A percentile compares a stretch with the other conserved stretches of the same genome.
phyloP scores from a whole-genome alignment of 2,888 invertebrate genomes.

The Erebia epiphron region DNA sequence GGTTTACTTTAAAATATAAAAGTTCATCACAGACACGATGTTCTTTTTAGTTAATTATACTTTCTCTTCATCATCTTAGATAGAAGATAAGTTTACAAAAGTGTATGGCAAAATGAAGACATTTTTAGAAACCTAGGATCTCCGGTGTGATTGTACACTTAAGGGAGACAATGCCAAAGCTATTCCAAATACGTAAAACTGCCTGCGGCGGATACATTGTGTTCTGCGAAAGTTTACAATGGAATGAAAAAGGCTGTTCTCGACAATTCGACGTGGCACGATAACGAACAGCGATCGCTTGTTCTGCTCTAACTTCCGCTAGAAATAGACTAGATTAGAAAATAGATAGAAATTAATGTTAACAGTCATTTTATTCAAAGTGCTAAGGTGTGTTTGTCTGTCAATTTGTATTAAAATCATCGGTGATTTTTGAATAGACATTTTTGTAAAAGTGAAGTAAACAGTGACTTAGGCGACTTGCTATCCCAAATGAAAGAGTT shows the following conservation, averaged over 20 bases:
- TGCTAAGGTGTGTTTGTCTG: too few species aligned
- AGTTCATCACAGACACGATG: too few species aligned
- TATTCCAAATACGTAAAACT: constrained; percentile 3
- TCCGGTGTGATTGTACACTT: neutral
- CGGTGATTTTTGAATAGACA: too few species aligned
- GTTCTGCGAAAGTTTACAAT: constrained; percentile 3
- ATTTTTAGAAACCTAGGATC: neutral
- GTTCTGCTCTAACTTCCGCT: neutral
- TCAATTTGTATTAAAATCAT: too few species aligned
- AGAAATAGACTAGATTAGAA: neutral
- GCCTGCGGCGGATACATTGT: neutral
- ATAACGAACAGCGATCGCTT: neutral
- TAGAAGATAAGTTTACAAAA: too few species aligned
- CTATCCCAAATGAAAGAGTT: too few species aligned
- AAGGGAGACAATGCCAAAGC: neutral
- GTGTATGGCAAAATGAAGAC: neutral
- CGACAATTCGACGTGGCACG: neutral
- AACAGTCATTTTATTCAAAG: neutral
- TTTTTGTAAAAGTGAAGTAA: too few species aligned
- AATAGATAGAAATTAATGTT: neutral
- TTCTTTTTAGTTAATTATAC: too few species aligned
- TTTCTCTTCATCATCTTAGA: too few species aligned
- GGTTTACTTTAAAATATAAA: too few species aligned
- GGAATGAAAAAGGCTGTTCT: neutral
- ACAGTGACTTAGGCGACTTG: too few species aligned